Evolutionary conservation across 53 echinoderm and acorn worm species (phyloP).

Genomic region (Holothuria scabra): DNA sequence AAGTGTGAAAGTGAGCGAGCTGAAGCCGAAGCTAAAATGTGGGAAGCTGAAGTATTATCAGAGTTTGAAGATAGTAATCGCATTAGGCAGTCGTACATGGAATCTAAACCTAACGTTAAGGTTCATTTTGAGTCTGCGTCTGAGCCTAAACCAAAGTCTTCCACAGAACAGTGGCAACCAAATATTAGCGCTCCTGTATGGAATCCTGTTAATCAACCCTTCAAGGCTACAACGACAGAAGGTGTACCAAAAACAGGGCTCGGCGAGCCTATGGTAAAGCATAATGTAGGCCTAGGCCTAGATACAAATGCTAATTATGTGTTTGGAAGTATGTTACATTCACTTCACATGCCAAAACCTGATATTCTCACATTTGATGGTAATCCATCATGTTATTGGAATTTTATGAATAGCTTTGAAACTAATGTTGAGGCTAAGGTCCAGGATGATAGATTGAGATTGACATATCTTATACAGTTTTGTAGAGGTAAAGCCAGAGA

Average conservation of each 20-base stretch:
- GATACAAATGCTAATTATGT: too few relatives aligned
- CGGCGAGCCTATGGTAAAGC: too few relatives aligned
- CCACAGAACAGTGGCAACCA: too few relatives aligned
- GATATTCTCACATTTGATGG: constrained; percentile 59
- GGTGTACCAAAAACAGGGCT: too few relatives aligned
- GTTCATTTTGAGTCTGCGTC: too few relatives aligned
- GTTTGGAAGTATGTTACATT: too few relatives aligned
- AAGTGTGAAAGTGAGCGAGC: constrained; percentile 20
- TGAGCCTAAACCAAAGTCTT: too few relatives aligned
- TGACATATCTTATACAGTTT: constrained; percentile 58
- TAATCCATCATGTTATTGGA: constrained; percentile 50
- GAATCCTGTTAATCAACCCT: too few relatives aligned
- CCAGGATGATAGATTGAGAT: constrained; percentile 27
- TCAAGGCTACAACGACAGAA: too few relatives aligned
- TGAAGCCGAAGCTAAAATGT: constrained; percentile 38
- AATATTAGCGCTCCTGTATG: too few relatives aligned
- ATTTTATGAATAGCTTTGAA: constrained; percentile 55
- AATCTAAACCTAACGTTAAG: neutral
- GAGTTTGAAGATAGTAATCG: neutral
- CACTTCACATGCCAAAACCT: constrained; percentile 63
- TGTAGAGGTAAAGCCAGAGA: constrained; percentile 61
- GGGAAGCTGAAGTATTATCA: constrained; percentile 18
- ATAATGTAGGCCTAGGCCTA: too few relatives aligned
- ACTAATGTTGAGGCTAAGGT: constrained; percentile 34
- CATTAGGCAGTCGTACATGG: neutral